phyloP scores from a whole-genome alignment of 1,140 invertebrate species.

The Drosophila albomicans region DNA sequence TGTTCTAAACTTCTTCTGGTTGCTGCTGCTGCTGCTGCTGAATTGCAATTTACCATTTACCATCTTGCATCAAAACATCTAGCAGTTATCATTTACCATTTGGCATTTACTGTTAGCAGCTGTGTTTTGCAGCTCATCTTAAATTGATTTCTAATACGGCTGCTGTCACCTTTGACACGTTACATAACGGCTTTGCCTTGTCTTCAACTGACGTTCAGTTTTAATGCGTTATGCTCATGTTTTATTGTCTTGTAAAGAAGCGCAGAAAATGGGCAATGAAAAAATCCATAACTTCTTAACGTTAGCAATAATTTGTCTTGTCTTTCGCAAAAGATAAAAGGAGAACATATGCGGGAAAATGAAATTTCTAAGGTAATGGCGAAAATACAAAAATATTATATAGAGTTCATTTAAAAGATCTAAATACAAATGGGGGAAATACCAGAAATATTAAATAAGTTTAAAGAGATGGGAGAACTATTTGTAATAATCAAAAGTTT shows the following conservation, averaged over 20 bases:
- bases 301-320: too few relatives aligned
- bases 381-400: too few relatives aligned
- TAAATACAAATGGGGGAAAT: too few relatives aligned
- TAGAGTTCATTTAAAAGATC: too few relatives aligned
- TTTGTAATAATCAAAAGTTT: too few relatives aligned
- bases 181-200: slow-evolving; percentile 62
- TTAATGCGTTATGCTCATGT: not conserved
- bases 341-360: too few relatives aligned
- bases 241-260: not conserved
- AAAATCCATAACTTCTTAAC: too few relatives aligned
- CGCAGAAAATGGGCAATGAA: too few relatives aligned
- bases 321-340: too few relatives aligned
- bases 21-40: slow-evolving; percentile 30
- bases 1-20: slow-evolving; percentile 6
- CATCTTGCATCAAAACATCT: slow-evolving; percentile 42
- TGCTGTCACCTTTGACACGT: slow-evolving; percentile 79
- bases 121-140: slow-evolving; percentile 46
- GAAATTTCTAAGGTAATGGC: too few relatives aligned
- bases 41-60: slow-evolving; percentile 59
- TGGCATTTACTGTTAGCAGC: slow-evolving; percentile 68
- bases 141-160: slow-evolving; percentile 74
- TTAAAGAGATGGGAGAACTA: too few relatives aligned
- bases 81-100: slow-evolving; percentile 55
- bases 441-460: too few relatives aligned
- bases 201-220: slow-evolving; percentile 24